Evolutionary conservation across 2,797 vertebrate genomes (phyloP).

Genomic region (Otolemur crassicaudatus): DNA sequence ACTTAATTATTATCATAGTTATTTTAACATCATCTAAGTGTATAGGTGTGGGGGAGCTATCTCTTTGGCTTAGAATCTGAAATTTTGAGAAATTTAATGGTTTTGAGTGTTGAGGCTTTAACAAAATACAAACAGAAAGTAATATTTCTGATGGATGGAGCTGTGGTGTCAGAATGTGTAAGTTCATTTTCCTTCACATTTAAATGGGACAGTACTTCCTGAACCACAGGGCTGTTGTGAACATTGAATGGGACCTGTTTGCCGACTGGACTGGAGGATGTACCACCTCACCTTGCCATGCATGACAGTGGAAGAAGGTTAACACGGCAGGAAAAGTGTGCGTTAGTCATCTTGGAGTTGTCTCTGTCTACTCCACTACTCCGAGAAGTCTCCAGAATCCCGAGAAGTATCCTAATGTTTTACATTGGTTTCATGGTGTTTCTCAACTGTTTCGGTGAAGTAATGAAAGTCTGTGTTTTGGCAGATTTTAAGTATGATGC

Average conservation of each 20-base stretch:
- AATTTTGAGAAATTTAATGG: background rate
- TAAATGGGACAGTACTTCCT: background rate
- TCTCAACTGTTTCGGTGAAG: conserved; percentile 11
- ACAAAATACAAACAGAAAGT: background rate
- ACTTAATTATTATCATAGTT: background rate
- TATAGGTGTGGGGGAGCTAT: background rate
- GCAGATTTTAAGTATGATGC: no score
- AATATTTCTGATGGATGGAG: background rate
- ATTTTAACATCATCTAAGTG: background rate
- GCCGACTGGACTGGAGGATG: background rate
- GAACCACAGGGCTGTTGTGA: background rate
- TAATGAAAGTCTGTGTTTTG: background rate
- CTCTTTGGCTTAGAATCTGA: background rate
- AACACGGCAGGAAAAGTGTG: background rate
- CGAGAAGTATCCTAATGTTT: background rate
- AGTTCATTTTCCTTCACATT: conserved; percentile 6
- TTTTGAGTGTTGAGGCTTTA: conserved; percentile 15
- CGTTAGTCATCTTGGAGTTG: background rate
- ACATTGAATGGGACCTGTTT: background rate
- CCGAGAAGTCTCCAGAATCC: background rate
- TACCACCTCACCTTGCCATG: background rate
- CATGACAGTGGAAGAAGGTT: background rate
- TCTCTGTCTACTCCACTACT: background rate
- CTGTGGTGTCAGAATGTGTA: background rate
- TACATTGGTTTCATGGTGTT: background rate